phyloP scores from a whole-genome alignment of 1,140 invertebrate genomes.

The Meloidogyne floridensis region DNA sequence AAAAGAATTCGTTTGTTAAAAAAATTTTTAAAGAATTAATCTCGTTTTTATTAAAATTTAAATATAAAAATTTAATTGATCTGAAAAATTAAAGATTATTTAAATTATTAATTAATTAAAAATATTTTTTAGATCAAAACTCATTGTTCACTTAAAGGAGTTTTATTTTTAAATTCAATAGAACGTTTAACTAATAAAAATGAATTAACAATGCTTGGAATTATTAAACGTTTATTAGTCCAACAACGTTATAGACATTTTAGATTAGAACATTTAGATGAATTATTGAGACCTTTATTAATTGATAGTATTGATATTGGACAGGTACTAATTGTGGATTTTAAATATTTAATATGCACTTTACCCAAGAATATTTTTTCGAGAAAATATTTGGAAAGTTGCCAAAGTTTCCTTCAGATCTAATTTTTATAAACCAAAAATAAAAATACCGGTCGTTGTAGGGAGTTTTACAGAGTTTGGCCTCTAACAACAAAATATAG shows the following conservation, averaged over 20 bases:
- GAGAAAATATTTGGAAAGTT: background rate
- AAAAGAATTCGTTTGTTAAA: too few species aligned
- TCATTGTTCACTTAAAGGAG: constrained; percentile 47
- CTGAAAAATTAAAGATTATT: too few species aligned
- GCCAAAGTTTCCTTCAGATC: too few species aligned
- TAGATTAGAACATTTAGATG: constrained; percentile 39
- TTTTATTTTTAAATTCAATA: constrained; percentile 45
- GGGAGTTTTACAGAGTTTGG: too few species aligned
- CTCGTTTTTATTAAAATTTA: background rate
- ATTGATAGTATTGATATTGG: constrained; percentile 48
- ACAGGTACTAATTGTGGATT: constrained; percentile 27
- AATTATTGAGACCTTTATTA: constrained; percentile 35
- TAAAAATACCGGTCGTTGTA: too few species aligned
- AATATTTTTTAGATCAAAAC: constrained; percentile 31
- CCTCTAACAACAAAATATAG: too few species aligned
- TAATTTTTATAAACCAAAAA: too few species aligned
- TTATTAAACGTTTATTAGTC: constrained; percentile 31
- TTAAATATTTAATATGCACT: too few species aligned
- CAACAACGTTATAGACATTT: constrained; percentile 39
- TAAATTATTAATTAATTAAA: background rate
- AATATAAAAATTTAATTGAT: background rate
- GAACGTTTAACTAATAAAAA: constrained; percentile 40
- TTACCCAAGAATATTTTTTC: background rate
- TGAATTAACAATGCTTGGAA: constrained; percentile 36
- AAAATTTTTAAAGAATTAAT: too few species aligned